Evolutionary conservation across 2,888 invertebrate genomes (phyloP), one percentile per base, ranked within the genome.

Genomic region (Danaus chrysippus): DNA sequence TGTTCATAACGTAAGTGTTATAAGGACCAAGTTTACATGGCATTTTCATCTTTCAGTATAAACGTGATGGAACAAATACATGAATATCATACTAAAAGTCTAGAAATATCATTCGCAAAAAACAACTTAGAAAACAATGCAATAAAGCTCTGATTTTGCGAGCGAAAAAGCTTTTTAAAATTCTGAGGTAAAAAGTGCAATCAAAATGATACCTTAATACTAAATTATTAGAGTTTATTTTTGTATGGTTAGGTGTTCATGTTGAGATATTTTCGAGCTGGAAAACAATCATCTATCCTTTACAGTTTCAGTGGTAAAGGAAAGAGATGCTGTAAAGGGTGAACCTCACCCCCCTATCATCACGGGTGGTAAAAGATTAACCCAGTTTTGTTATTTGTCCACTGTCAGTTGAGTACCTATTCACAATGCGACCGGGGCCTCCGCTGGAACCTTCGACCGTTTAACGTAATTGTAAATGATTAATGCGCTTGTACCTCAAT

Each of bases 381-480:
- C 90, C 90, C 87, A 91, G 90, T 91, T 90, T 89, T 88, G 90
- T 90, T 90, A 90, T 91, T 91, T 91, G 90, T 91, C 90, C 90
- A 90, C 87, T 90, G 90, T 88, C 90, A 90, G 89, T 87, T 80
- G 87, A 89, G 90, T 90, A 86, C 86, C 85, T 86, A 86, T 86
- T 88, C 88, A 89, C 90, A 88, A 88, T 87, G 86, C 84, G 85
- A 85, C 84, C 77, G 79, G 79, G 86, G 86, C 86, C 86, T 85
- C 78, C 81, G 76, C 77, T 83, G 83, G 83, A 84, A 85, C 85
- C 82, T 84, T 80, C 77, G 83, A 79, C 84, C 87, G 84, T 86
- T 89, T 88, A 89, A 84, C 84, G 88, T 89, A 90, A 89, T 89
- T 89, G 87, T 87, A 83, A 87, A 89, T 90, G 88, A 89, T 90